These are phyloP conservation scores for Aromia moschata DNA, from an alignment of 2,888 invertebrate species.

Conservation along the genomic window DNA sequence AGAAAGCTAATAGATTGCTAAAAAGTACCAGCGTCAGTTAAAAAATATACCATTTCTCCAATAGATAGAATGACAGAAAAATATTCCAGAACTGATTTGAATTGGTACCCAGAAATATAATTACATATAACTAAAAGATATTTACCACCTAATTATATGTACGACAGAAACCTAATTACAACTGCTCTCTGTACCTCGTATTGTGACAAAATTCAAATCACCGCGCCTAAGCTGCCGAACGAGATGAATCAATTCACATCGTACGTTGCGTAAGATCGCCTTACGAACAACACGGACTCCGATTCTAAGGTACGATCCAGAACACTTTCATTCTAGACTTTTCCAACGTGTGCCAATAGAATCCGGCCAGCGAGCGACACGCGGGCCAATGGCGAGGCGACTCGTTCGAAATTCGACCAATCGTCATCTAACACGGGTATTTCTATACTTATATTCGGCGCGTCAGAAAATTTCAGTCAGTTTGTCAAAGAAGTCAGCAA, in stretches of 20 bases:
- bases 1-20: too few species aligned
- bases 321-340: constrained; percentile 18
- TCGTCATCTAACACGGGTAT: constrained; percentile 66
- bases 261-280: constrained; percentile 27
- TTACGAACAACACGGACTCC: constrained; percentile 21
- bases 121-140: too few species aligned
- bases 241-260: constrained; percentile 14
- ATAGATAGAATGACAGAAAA: too few species aligned
- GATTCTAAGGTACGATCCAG: constrained; percentile 21
- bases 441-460: constrained; percentile 54
- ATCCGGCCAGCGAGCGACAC: constrained; percentile 65
- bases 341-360: constrained; percentile 25
- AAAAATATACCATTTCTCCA: too few species aligned
- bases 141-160: too few species aligned
- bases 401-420: constrained; percentile 66
- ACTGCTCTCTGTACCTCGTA: too few species aligned
- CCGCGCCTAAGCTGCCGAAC: constrained; percentile 1
- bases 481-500: constrained; percentile 35
- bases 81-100: too few species aligned
- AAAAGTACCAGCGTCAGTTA: too few species aligned
- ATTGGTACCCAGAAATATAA: too few species aligned
- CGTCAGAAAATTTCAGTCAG: constrained; percentile 43
- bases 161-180: too few species aligned
- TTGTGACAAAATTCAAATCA: constrained; percentile 25
- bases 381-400: constrained; percentile 63